phyloP scores from a whole-genome alignment of 1,140 invertebrate genomes.

The Drosophila varians region DNA sequence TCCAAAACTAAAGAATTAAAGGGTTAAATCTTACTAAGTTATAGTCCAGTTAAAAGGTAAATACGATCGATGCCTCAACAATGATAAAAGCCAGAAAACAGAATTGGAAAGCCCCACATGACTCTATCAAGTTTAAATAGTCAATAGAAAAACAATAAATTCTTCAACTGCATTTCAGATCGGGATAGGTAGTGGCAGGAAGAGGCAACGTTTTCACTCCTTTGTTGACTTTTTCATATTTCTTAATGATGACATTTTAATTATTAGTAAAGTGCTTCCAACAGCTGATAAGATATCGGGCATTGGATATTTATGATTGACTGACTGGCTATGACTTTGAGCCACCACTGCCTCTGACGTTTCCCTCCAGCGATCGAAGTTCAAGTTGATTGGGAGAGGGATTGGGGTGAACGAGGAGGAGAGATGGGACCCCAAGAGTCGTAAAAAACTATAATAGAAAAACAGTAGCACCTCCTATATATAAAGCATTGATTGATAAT shows the following conservation, averaged over 20 bases:
- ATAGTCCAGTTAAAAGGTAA: slow-evolving; percentile 65
- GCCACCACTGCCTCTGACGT: slow-evolving; percentile 20
- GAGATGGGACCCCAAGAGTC: neutral
- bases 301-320: slow-evolving; percentile 72
- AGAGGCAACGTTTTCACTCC: slow-evolving; percentile 22
- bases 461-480: slow-evolving; percentile 31
- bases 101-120: slow-evolving; percentile 14
- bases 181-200: slow-evolving; percentile 6
- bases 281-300: slow-evolving; percentile 74
- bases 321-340: slow-evolving; percentile 36
- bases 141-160: slow-evolving; percentile 76
- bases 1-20: neutral
- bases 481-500: slow-evolving; percentile 40
- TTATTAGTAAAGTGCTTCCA: slow-evolving; percentile 82
- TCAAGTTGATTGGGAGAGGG: slow-evolving; percentile 35
- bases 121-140: slow-evolving; percentile 68
- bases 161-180: slow-evolving; percentile 56
- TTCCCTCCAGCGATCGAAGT: slow-evolving; percentile 33
- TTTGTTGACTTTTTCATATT: slow-evolving; percentile 82
- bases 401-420: slow-evolving; percentile 5
- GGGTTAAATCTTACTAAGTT: slow-evolving; percentile 13
- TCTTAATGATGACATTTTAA: slow-evolving; percentile 82
- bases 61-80: slow-evolving; percentile 25
- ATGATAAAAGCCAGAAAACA: slow-evolving; percentile 34
- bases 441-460: neutral